Conservation (phyloP, 2,797 vertebrate genomes). For the Hephaestus fuliginosus region DNA sequence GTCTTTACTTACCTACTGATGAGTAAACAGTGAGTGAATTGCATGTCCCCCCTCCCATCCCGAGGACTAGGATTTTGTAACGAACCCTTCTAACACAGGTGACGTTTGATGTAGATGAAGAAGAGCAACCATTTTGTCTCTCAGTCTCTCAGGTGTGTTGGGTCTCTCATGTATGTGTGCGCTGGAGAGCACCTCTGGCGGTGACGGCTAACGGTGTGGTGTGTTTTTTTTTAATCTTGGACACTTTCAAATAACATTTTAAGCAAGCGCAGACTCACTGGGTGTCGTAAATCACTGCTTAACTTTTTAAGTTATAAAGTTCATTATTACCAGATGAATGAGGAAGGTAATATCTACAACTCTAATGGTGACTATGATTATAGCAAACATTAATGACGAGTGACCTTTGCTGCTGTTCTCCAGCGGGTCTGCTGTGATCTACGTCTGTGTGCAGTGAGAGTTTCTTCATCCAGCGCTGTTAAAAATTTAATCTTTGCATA, state of each 20-base stretch:
- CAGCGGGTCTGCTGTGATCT: slow-evolving; percentile 26
- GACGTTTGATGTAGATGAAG: slow-evolving; percentile 96
- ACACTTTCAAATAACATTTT: slow-evolving; percentile 34
- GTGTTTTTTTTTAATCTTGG: slow-evolving; percentile 76
- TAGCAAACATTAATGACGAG: not conserved
- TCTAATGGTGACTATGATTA: not conserved
- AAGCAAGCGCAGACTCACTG: slow-evolving; percentile 53
- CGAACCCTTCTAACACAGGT: slow-evolving; percentile 92
- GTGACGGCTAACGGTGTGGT: slow-evolving; percentile 85
- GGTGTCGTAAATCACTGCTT: slow-evolving; percentile 29
- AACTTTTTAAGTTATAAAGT: slow-evolving; percentile 20
- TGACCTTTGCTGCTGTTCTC: slow-evolving; percentile 32
- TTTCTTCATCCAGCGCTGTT: not conserved
- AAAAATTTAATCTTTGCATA: slow-evolving; percentile 8
- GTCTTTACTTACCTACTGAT: slow-evolving; percentile 22
- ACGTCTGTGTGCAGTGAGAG: slow-evolving; percentile 52
- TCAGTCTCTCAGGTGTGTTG: slow-evolving; percentile 91
- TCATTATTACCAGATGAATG: not conserved
- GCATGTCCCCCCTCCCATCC: slow-evolving; percentile 62
- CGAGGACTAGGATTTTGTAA: slow-evolving; percentile 84
- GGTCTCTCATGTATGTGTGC: slow-evolving; percentile 70
- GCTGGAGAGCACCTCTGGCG: slow-evolving; percentile 77
- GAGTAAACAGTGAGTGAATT: slow-evolving; percentile 53
- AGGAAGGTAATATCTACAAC: not conserved
- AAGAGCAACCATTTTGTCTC: slow-evolving; percentile 85